Evolutionary conservation across 1,140 invertebrate genomes (phyloP).

Genomic region (Berghia stephanieae): DNA sequence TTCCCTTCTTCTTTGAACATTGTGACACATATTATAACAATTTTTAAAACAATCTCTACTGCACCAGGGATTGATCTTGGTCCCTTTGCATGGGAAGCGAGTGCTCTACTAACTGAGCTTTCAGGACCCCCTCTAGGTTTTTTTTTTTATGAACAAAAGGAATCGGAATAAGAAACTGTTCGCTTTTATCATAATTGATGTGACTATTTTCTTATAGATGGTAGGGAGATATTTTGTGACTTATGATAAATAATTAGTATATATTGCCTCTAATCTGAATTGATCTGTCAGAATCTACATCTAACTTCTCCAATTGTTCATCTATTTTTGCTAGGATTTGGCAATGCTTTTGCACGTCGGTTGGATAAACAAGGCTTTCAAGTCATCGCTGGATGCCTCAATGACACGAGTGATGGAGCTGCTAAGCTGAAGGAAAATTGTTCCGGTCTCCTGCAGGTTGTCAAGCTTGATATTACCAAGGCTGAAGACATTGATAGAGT

Average conservation of each 20-base stretch:
- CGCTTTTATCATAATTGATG: neutral
- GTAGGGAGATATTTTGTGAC: neutral
- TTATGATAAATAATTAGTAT: neutral
- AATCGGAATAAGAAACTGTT: neutral
- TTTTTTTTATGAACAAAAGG: no score
- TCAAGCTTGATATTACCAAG: conserved; percentile 46
- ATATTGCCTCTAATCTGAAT: neutral
- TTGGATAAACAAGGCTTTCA: conserved; percentile 43
- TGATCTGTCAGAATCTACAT: neutral
- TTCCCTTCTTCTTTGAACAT: neutral
- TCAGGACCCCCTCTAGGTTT: no score
- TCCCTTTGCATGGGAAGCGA: no score
- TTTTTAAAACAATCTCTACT: neutral
- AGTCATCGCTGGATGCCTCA: conserved; percentile 49
- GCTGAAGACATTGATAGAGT: conserved; percentile 42
- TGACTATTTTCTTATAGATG: neutral
- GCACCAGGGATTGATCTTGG: no score
- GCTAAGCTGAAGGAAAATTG: conserved; percentile 21
- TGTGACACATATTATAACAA: neutral
- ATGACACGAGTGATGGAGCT: conserved; percentile 41
- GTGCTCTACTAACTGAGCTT: no score
- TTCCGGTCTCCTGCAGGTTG: conserved; percentile 37
- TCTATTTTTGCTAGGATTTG: conserved; percentile 42
- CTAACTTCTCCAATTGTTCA: neutral
- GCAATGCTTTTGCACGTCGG: conserved; percentile 45